Percentiles rank a stretch among this genome's conserved stretches.
These are phyloP conservation scores for Drosophila erecta DNA, from an alignment of 1,140 invertebrate genomes.

Conservation along the genomic window DNA sequence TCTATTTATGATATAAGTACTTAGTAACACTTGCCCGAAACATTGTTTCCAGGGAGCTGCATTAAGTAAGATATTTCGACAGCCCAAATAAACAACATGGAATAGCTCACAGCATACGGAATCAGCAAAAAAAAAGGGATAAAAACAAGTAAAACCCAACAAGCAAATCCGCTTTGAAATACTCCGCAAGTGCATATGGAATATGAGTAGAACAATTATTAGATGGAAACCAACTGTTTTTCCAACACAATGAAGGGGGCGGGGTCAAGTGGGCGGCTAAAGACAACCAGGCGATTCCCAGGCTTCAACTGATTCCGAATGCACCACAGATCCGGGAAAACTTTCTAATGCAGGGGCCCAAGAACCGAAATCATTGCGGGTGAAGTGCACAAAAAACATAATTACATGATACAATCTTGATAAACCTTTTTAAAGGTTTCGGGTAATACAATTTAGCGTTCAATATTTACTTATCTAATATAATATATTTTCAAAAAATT, in stretches of 20 bases:
- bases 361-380: constrained; percentile 16
- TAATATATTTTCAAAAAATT: no score
- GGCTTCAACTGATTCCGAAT: constrained; percentile 60
- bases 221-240: constrained; percentile 68
- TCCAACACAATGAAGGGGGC: constrained; percentile 53
- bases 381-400: neutral
- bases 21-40: constrained; percentile 5
- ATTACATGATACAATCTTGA: no score
- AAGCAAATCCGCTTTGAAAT: constrained; percentile 71
- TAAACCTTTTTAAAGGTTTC: no score
- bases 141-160: constrained; percentile 41
- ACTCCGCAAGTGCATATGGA: constrained; percentile 55
- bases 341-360: constrained; percentile 42
- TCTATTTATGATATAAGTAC: constrained; percentile 5
- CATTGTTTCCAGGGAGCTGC: constrained; percentile 8
- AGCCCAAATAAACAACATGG: constrained; percentile 27
- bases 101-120: constrained; percentile 25
- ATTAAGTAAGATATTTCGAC: constrained; percentile 21
- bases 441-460: no score
- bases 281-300: constrained; percentile 17
- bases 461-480: no score
- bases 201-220: constrained; percentile 70
- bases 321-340: constrained; percentile 47
- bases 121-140: constrained; percentile 1
- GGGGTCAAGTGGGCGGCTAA: constrained; percentile 39